Conservation (phyloP, 2,113 vertebrate species). For the Myxocyprinus asiaticus region DNA sequence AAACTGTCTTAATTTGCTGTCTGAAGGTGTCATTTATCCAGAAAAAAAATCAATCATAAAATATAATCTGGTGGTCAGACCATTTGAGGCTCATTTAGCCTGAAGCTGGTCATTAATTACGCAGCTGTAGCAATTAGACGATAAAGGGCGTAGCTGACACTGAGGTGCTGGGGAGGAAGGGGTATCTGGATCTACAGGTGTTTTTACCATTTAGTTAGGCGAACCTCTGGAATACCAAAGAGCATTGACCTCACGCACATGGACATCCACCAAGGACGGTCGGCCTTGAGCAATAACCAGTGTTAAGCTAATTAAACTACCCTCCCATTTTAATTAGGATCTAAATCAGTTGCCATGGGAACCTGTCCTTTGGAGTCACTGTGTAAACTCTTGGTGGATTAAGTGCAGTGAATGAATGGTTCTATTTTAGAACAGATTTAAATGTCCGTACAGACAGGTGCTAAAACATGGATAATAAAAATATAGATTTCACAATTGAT, state of each 20-base stretch:
- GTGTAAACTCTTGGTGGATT: slow-evolving; percentile 60
- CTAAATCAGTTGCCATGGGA: slow-evolving; percentile 74
- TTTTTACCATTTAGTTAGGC: background rate
- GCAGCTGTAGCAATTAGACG: slow-evolving; percentile 52
- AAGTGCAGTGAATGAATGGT: slow-evolving; percentile 8
- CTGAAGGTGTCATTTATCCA: background rate
- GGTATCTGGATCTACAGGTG: slow-evolving; percentile 29
- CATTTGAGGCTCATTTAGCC: slow-evolving; percentile 47
- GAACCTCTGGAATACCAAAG: background rate
- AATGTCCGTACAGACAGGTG: background rate
- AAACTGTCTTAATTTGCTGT: slow-evolving; percentile 18
- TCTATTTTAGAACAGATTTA: too few relatives aligned
- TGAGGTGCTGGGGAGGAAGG: background rate
- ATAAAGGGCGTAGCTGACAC: slow-evolving; percentile 52
- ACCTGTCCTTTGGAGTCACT: slow-evolving; percentile 63
- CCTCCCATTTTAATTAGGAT: slow-evolving; percentile 72
- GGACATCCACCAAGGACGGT: slow-evolving; percentile 10
- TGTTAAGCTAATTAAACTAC: slow-evolving; percentile 70
- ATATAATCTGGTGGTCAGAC: slow-evolving; percentile 32
- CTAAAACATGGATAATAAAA: background rate
- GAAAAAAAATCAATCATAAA: background rate
- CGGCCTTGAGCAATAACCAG: slow-evolving; percentile 3
- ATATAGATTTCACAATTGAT: background rate
- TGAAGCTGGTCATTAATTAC: slow-evolving; percentile 56
- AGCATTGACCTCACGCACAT: background rate